Evolutionary conservation across 2,113 vertebrate genomes (phyloP).

Genomic region (Sorex fumeus): DNA sequence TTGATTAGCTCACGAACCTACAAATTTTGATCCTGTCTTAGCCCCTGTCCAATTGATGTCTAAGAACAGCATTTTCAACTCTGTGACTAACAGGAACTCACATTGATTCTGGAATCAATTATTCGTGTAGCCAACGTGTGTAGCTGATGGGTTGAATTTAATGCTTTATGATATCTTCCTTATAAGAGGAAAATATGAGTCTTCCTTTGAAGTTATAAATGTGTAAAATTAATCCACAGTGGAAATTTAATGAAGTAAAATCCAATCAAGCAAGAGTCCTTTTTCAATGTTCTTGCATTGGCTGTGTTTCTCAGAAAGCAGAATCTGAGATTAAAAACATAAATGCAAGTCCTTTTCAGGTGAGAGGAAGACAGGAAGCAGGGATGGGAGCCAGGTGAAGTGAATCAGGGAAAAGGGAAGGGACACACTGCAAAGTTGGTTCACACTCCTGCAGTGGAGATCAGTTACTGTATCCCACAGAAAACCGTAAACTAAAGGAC

Average conservation of each 20-base stretch:
- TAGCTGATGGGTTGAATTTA: slow-evolving; percentile 16
- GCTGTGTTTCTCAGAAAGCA: background rate
- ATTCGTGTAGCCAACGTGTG: background rate
- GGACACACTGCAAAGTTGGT: background rate
- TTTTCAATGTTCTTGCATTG: background rate
- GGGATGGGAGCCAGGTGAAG: too few species aligned
- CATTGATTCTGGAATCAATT: slow-evolving; percentile 64
- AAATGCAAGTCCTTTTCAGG: background rate
- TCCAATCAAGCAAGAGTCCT: slow-evolving; percentile 6
- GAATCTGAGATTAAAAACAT: background rate
- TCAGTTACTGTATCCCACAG: background rate
- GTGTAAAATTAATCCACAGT: background rate
- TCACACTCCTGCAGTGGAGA: accelerated
- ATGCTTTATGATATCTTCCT: slow-evolving; percentile 6
- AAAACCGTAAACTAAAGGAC: background rate
- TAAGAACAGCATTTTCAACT: slow-evolving; percentile 49
- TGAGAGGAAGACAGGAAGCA: background rate
- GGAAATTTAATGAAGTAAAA: slow-evolving; percentile 40
- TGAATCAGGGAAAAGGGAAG: background rate
- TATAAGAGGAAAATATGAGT: slow-evolving; percentile 12
- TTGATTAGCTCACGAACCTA: slow-evolving; percentile 40
- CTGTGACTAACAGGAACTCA: slow-evolving; percentile 33
- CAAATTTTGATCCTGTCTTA: slow-evolving; percentile 50
- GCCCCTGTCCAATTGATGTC: slow-evolving; percentile 5
- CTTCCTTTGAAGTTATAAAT: slow-evolving; percentile 47